Evolutionary conservation across 2,113 vertebrate genomes (phyloP).

Genomic region (Pristiophorus japonicus): DNA sequence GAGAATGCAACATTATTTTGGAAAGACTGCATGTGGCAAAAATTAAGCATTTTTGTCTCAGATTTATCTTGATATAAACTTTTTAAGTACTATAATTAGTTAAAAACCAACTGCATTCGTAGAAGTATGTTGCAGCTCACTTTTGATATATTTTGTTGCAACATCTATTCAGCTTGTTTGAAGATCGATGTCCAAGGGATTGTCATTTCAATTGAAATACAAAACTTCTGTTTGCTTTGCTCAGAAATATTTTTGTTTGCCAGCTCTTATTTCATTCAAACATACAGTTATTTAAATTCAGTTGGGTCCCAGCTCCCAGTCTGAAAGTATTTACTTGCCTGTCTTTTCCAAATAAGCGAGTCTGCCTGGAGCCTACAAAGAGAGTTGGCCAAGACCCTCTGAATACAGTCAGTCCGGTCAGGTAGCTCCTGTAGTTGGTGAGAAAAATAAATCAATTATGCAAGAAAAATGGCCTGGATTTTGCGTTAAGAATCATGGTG

Average conservation of each 20-base stretch:
- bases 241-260: neutral
- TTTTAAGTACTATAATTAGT: neutral
- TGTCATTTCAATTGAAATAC: neutral
- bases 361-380: neutral
- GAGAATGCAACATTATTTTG: neutral
- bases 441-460: neutral
- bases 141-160: neutral
- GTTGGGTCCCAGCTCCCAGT: neutral
- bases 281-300: neutral
- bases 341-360: neutral
- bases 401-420: neutral
- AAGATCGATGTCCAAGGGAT: neutral
- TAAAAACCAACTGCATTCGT: neutral
- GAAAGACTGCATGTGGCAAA: neutral
- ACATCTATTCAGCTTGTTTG: neutral
- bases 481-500: neutral
- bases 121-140: neutral
- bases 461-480: too few species aligned
- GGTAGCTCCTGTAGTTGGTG: neutral
- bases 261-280: slow-evolving; percentile 3
- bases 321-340: neutral
- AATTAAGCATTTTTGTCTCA: neutral
- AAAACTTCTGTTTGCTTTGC: neutral
- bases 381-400: neutral
- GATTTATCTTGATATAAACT: neutral